These are phyloP conservation scores for Fregetta grallaria DNA, from an alignment of 2,113 vertebrate species.

Conservation along the genomic window DNA sequence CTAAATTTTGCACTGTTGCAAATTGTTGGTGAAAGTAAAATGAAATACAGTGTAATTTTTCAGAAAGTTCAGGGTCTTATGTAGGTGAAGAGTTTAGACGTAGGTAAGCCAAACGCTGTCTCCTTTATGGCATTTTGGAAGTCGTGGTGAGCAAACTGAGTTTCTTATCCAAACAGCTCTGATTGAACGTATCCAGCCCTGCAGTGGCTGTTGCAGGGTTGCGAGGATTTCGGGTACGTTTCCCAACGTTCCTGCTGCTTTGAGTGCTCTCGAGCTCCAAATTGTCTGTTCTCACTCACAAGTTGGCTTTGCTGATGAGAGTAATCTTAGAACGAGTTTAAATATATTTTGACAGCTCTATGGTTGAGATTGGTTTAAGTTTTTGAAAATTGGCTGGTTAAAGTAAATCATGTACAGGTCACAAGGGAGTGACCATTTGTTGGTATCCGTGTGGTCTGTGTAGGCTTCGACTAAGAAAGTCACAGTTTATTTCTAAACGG, in stretches of 20 bases:
- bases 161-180: background rate
- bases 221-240: background rate
- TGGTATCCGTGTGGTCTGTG: background rate
- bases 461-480: background rate
- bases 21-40: background rate
- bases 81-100: background rate
- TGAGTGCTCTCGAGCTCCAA: background rate
- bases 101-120: background rate
- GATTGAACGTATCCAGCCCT: background rate
- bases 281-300: slow-evolving; percentile 10
- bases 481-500: background rate
- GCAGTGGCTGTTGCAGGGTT: background rate
- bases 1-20: background rate
- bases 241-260: background rate
- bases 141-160: background rate
- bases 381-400: slow-evolving; percentile 20
- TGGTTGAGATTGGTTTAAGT: slow-evolving; percentile 9
- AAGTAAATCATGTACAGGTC: background rate
- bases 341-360: slow-evolving; percentile 10
- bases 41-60: background rate
- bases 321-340: slow-evolving; percentile 24
- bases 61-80: background rate
- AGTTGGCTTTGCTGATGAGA: slow-evolving; percentile 32
- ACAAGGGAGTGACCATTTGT: background rate
- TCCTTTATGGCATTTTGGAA: slow-evolving; percentile 1